Evolutionary conservation across 1,140 invertebrate species (phyloP).

Genomic region (Globodera ellingtonae): DNA sequence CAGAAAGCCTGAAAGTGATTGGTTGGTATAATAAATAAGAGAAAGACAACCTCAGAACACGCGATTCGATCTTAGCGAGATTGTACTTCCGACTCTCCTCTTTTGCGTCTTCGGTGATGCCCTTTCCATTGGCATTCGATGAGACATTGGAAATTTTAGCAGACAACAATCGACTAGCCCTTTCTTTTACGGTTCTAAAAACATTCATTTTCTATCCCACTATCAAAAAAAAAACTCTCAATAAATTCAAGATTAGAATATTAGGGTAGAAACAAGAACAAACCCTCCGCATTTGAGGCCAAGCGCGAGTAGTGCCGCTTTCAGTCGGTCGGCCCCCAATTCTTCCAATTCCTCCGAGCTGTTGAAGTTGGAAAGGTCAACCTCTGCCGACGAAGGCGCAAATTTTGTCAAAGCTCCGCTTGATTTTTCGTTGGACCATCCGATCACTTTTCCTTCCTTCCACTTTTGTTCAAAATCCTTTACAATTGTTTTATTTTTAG

Average conservation of each 20-base stretch:
- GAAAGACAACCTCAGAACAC: constrained; percentile 33
- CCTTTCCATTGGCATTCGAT: constrained; percentile 86
- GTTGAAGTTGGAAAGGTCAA: constrained; percentile 90
- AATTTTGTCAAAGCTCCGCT: constrained; percentile 86
- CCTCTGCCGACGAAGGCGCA: constrained; percentile 79
- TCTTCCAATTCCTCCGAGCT: constrained; percentile 94
- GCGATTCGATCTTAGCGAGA: constrained; percentile 53
- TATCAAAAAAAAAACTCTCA: no score
- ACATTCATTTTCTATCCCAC: no score
- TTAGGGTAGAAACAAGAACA: constrained; percentile 36
- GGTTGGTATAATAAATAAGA: background rate
- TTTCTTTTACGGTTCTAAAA: constrained; percentile 84
- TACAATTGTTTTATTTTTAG: constrained; percentile 4
- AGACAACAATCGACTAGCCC: constrained; percentile 89
- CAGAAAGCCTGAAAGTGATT: constrained; percentile 48
- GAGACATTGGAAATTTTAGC: constrained; percentile 76
- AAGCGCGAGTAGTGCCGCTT: constrained; percentile 94
- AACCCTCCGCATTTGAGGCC: constrained; percentile 95
- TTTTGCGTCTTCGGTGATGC: constrained; percentile 70
- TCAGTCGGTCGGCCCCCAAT: constrained; percentile 91
- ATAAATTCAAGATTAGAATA: no score
- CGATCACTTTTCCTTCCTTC: constrained; percentile 84
- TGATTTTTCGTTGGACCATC: constrained; percentile 91
- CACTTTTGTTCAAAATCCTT: constrained; percentile 84
- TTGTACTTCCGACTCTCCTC: constrained; percentile 71